A percentile compares a stretch with the other conserved stretches of the same genome.
Evolutionary conservation across 2,888 invertebrate genomes (phyloP).

Genomic region (Liodrosophila aerea): DNA sequence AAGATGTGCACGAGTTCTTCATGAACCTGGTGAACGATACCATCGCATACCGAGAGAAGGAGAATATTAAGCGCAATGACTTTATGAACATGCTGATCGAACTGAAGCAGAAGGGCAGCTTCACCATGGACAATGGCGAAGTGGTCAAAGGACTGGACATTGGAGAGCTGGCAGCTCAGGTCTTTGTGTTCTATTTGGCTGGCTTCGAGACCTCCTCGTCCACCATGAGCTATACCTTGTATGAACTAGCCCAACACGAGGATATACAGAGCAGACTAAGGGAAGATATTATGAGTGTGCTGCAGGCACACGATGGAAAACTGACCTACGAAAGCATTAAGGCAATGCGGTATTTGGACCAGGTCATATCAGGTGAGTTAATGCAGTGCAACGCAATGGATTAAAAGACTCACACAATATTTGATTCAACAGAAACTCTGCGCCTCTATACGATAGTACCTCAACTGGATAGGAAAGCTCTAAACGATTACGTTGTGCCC

Average conservation of each 20-base stretch:
- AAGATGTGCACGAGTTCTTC: slow-evolving; percentile 74
- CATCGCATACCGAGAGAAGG: slow-evolving; percentile 79
- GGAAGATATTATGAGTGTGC: slow-evolving; percentile 80
- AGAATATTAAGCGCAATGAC: slow-evolving; percentile 81
- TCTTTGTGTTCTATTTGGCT: slow-evolving; percentile 84
- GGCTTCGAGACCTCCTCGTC: slow-evolving; percentile 84
- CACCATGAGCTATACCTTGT: slow-evolving; percentile 83
- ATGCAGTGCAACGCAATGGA: too few species aligned
- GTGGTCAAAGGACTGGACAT: slow-evolving; percentile 64
- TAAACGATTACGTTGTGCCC: slow-evolving; percentile 83
- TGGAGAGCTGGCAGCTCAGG: slow-evolving; percentile 83
- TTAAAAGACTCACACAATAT: too few species aligned
- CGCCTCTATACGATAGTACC: slow-evolving; percentile 84
- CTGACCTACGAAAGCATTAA: slow-evolving; percentile 79
- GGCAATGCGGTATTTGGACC: slow-evolving; percentile 83
- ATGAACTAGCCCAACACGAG: slow-evolving; percentile 83
- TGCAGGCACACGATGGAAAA: slow-evolving; percentile 79
- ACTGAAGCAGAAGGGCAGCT: slow-evolving; percentile 68
- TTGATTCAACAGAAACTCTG: slow-evolving; percentile 83
- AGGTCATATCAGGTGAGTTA: slow-evolving; percentile 82
- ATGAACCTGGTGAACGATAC: slow-evolving; percentile 80
- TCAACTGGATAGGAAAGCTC: slow-evolving; percentile 83
- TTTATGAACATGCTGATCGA: slow-evolving; percentile 83
- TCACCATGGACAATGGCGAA: slow-evolving; percentile 65
- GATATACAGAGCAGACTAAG: slow-evolving; percentile 82